phyloP scores from a whole-genome alignment of 2,888 invertebrate species.

The Napeogenes sylphis region DNA sequence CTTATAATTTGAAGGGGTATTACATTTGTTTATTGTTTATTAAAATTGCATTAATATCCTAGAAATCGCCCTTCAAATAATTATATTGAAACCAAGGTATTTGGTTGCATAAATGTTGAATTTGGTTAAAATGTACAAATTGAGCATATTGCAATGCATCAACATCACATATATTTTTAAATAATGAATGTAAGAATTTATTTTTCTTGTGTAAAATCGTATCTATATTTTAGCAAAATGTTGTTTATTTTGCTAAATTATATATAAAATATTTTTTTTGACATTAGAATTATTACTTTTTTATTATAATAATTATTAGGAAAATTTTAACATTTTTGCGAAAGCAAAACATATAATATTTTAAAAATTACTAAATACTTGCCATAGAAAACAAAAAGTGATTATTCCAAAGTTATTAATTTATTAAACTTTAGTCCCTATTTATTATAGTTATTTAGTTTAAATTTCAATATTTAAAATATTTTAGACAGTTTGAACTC shows the following conservation, averaged over 20 bases:
- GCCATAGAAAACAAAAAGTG: slow-evolving; percentile 59
- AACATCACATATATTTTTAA: no score
- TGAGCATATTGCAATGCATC: no score
- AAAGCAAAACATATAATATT: slow-evolving; percentile 7
- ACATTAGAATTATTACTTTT: neutral
- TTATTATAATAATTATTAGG: neutral
- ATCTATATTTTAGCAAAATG: no score
- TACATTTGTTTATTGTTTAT: neutral
- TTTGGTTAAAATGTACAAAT: no score
- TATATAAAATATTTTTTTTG: no score
- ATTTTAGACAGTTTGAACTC: neutral
- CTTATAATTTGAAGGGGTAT: neutral
- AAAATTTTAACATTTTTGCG: neutral
- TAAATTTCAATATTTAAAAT: slow-evolving; percentile 33
- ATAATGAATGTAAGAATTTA: no score
- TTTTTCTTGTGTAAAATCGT: no score
- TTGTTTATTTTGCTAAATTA: no score
- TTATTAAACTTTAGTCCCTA: slow-evolving; percentile 45
- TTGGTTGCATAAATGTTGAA: no score
- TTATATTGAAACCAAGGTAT: no score
- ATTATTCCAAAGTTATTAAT: slow-evolving; percentile 61
- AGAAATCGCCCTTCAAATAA: no score
- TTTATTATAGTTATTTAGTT: slow-evolving; percentile 26
- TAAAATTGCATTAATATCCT: no score
- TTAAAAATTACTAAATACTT: slow-evolving; percentile 38